Evolutionary conservation across 2,113 vertebrate genomes (phyloP), one percentile per base, ranked within the genome.

Genomic region (Clupea harengus): DNA sequence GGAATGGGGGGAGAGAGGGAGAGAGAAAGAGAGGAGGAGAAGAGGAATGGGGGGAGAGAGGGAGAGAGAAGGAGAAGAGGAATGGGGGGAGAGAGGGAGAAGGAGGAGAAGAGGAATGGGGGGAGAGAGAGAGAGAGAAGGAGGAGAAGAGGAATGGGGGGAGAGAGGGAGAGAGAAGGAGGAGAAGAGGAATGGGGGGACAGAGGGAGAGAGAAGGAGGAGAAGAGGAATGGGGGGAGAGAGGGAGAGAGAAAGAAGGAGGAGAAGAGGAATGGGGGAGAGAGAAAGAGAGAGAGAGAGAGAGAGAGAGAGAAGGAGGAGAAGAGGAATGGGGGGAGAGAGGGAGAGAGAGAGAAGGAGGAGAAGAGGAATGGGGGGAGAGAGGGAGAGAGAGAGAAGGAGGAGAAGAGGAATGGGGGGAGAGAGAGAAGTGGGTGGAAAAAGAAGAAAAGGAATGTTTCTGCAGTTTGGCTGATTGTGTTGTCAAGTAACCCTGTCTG

Each of bases 41-140:
- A 18, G 18, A 2, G 17, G 80, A 28, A 20, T 46, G 9, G 1
- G 45, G 78, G 1, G 28, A 75, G 6, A 20, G 28, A 81, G 25
- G 45, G 20, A 82, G 4, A 52, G 15, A 15, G 72, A 78, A n/a
- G 92, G 93, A 86, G 49, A 78, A n/a, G n/a, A n/a, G n/a, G n/a
- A n/a, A n/a, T n/a, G n/a, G n/a, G n/a, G n/a, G n/a, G n/a, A n/a
- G n/a, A n/a, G n/a, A n/a, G n/a, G n/a, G n/a, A 67, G 64, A 18
- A n/a, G 44, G 39, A 22, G 25, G 50, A 13, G 18, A 49, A 54
- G 1, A 57, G 28, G 39, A 28, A 45, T 20, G 8, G 4, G 39
- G 80, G n/a, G 44, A 81, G 13, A 44, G 44, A 45, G 44, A 44
- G 44, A 20, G n/a, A n/a, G n/a, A 67, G 64, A 18, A n/a, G 44